A percentile compares a stretch with the other conserved stretches of the same genome.
Conservation (phyloP, 2,888 invertebrate species). For the Tineola bisselliella region DNA sequence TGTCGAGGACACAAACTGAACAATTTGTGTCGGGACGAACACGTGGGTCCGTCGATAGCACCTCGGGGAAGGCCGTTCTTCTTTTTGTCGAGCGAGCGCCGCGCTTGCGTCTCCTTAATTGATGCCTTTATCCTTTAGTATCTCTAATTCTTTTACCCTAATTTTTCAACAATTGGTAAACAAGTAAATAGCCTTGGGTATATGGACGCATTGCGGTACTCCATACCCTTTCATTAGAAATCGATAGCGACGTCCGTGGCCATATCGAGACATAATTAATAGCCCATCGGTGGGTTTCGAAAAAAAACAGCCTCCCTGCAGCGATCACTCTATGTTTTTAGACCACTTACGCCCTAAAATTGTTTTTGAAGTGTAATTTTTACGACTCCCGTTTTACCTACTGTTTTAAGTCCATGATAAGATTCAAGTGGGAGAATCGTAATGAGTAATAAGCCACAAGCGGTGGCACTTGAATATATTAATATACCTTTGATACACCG, state of each 20-base stretch:
- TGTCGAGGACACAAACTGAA: slow-evolving; percentile 22
- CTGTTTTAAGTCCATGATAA: slow-evolving; percentile 53
- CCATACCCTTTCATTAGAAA: slow-evolving; percentile 44
- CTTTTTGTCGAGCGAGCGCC: slow-evolving; percentile 19
- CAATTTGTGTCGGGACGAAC: slow-evolving; percentile 20
- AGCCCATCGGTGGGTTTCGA: slow-evolving; percentile 28
- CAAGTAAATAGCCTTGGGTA: slow-evolving; percentile 20
- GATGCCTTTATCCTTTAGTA: not conserved
- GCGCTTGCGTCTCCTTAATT: not conserved
- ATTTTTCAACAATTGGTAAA: not conserved
- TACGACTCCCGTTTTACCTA: slow-evolving; percentile 57
- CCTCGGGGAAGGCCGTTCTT: slow-evolving; percentile 29
- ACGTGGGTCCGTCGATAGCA: slow-evolving; percentile 25
- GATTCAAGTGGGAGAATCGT: slow-evolving; percentile 41
- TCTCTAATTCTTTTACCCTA: not conserved
- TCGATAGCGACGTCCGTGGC: slow-evolving; percentile 44
- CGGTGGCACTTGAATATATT: slow-evolving; percentile 42
- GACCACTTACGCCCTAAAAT: slow-evolving; percentile 40
- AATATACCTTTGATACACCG: slow-evolving; percentile 38
- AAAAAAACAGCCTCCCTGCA: slow-evolving; percentile 30
- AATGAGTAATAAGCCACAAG: slow-evolving; percentile 27
- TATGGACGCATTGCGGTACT: slow-evolving; percentile 44
- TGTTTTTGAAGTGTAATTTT: slow-evolving; percentile 56
- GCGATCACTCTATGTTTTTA: slow-evolving; percentile 23
- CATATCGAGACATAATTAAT: slow-evolving; percentile 54